Percentiles rank a stretch among this genome's conserved stretches.
These are phyloP conservation scores for Rhopilema esculentum DNA, from an alignment of 30 jellyfish, hydroid and myxozoan species.

Conservation along the genomic window DNA sequence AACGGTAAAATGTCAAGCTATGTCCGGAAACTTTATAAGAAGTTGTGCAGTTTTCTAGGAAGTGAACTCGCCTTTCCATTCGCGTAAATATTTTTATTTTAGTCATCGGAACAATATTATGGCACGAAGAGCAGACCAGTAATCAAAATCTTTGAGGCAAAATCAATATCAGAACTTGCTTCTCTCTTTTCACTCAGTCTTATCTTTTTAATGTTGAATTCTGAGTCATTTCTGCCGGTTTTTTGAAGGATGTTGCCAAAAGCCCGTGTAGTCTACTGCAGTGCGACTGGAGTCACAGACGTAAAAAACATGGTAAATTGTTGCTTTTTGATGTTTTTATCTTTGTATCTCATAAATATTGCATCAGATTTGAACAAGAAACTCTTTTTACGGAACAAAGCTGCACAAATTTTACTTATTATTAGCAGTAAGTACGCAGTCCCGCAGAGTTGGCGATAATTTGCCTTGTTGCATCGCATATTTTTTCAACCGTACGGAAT, in stretches of 20 bases:
- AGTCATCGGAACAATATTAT: neutral
- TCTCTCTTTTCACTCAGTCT: neutral
- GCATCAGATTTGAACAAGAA: neutral
- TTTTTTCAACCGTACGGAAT: too few species aligned
- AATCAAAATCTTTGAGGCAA: neutral
- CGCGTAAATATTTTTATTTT: neutral
- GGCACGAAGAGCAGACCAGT: neutral
- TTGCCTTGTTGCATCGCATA: neutral
- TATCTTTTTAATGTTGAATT: neutral
- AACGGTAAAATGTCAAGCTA: neutral
- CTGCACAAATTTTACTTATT: neutral
- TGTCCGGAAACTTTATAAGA: neutral
- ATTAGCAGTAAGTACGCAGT: neutral
- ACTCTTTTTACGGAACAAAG: neutral
- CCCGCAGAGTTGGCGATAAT: neutral
- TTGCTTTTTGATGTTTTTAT: neutral
- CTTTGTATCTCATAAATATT: neutral
- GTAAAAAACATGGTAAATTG: slow-evolving; percentile 83
- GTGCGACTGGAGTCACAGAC: slow-evolving; percentile 99
- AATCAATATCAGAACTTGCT: neutral
- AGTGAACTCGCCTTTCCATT: neutral
- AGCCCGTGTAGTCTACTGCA: slow-evolving; percentile 95
- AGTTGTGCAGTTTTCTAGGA: neutral
- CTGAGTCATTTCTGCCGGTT: too few species aligned
- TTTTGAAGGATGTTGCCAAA: slow-evolving; percentile 78